Conservation (phyloP, 2,797 vertebrate genomes). For the Allobates femoralis region DNA sequence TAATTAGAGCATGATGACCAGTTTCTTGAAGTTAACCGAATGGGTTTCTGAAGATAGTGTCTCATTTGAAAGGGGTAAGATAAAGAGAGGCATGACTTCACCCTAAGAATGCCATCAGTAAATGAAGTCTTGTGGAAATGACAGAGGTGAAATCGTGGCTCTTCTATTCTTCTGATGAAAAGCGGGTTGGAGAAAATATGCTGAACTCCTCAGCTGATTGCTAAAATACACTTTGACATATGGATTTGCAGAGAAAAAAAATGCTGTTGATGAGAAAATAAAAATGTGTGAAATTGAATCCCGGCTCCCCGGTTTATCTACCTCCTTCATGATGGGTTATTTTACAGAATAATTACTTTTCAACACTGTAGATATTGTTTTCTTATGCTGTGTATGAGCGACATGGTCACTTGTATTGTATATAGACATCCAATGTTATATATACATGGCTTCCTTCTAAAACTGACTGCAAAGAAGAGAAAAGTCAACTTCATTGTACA, state of each 20-base stretch:
- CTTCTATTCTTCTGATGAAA: slow-evolving; percentile 36
- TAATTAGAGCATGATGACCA: background rate
- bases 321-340: background rate
- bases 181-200: slow-evolving; percentile 2
- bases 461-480: background rate
- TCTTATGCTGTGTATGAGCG: background rate
- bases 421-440: background rate
- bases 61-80: background rate
- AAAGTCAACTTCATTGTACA: background rate
- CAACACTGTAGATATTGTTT: background rate
- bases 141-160: slow-evolving; percentile 34
- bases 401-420: background rate
- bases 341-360: slow-evolving; percentile 17
- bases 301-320: background rate
- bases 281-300: slow-evolving; percentile 44
- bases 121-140: slow-evolving; percentile 45
- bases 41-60: background rate
- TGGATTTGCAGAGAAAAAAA: slow-evolving; percentile 39
- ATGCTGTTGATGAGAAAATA: slow-evolving; percentile 40
- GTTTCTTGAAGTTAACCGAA: background rate
- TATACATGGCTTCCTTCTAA: background rate
- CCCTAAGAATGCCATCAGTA: slow-evolving; percentile 12
- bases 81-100: background rate
- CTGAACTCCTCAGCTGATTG: slow-evolving; percentile 44
- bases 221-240: slow-evolving; percentile 45